Evolutionary conservation across 2,113 vertebrate genomes (phyloP).

Genomic region (Aptenodytes forsteri): DNA sequence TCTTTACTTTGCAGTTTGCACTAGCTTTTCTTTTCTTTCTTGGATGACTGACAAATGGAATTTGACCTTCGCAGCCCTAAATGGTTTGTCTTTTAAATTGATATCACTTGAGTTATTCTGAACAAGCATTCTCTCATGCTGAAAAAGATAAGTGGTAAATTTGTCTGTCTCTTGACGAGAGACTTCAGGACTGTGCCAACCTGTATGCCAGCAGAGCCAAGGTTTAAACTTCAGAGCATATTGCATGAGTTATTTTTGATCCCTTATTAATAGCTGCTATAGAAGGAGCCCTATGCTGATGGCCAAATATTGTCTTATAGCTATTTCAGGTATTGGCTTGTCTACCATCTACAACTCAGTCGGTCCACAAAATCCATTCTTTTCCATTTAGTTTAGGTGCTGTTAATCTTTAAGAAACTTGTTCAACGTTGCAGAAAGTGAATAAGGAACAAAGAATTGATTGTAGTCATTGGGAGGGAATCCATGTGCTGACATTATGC

Average conservation of each 20-base stretch:
- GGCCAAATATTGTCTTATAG: not conserved
- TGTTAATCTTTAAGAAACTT: not conserved
- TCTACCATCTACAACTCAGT: not conserved
- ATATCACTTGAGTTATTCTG: not conserved
- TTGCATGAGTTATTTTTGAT: conserved; percentile 42
- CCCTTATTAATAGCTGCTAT: conserved; percentile 18
- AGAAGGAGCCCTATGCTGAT: not conserved
- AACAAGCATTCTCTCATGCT: not conserved
- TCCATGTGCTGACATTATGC: not conserved
- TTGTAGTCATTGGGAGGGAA: not conserved
- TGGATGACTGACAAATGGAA: not conserved
- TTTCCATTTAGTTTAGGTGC: not conserved
- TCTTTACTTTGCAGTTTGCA: not conserved
- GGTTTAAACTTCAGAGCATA: conserved; percentile 9
- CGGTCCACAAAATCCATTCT: not conserved
- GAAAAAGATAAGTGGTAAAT: conserved; percentile 13
- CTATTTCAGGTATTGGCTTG: not conserved
- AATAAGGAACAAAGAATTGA: not conserved
- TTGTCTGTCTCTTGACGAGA: not conserved
- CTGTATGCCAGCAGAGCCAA: not conserved
- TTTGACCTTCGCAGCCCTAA: not conserved
- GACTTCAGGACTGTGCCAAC: not conserved
- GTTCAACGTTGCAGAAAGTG: not conserved
- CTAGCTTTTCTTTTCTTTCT: not conserved
- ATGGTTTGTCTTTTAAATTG: conserved; percentile 10